Evolutionary conservation across 2,888 invertebrate genomes (phyloP).

Genomic region (Clunio marinus): DNA sequence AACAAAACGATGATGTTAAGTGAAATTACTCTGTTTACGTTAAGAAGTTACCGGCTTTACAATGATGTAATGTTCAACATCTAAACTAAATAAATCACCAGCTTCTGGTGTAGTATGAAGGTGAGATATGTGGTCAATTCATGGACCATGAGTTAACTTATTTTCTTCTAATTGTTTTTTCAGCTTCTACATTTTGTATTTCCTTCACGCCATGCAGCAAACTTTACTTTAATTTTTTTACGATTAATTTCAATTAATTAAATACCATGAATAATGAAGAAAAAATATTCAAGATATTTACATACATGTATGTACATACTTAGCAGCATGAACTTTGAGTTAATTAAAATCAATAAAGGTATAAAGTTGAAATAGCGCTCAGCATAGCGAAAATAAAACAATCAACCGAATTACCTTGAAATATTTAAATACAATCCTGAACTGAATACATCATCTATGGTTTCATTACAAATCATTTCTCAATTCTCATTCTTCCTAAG

Average conservation of each 20-base stretch:
- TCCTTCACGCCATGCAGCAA: neutral
- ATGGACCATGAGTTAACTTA: neutral
- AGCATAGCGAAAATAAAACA: neutral
- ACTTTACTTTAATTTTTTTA: neutral
- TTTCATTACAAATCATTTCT: constrained; percentile 3
- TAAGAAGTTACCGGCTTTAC: constrained; percentile 1
- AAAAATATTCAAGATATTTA: neutral
- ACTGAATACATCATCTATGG: constrained; percentile 16
- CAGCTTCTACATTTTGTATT: no score
- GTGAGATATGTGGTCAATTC: neutral
- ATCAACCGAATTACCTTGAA: constrained; percentile 8
- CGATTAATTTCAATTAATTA: constrained; percentile 25
- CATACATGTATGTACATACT: neutral
- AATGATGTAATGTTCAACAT: constrained; percentile 11
- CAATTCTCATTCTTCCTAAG: no score
- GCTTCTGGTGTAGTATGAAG: constrained; percentile 8
- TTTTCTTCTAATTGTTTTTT: no score
- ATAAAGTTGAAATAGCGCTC: no score
- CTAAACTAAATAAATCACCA: constrained; percentile 1
- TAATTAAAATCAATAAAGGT: constrained; percentile 10
- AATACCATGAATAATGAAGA: neutral
- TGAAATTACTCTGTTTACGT: neutral
- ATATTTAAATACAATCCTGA: constrained; percentile 5
- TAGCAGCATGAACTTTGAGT: neutral
- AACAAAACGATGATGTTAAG: neutral